Evolutionary conservation across 2,113 vertebrate genomes (phyloP), one percentile per base, ranked within the genome.

Genomic region (Tetraodon nigroviridis): DNA sequence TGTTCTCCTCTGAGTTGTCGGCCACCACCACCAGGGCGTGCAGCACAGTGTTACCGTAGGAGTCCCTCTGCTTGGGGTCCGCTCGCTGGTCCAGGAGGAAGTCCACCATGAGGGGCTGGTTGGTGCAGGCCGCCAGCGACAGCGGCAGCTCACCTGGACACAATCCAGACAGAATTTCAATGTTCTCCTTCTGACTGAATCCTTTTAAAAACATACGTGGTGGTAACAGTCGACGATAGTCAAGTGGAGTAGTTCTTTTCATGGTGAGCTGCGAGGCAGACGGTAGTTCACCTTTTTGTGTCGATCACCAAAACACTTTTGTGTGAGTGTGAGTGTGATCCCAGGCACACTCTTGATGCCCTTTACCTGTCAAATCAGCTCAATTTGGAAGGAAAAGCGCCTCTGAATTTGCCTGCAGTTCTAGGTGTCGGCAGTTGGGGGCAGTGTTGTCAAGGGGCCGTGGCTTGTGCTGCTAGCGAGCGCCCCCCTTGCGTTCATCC

Each of bases 121-220:
- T 99, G 64, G 95, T 98, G 71, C 97, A 98, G 1, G 95, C 95
- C 1, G 96, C 96, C 80, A 99, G 80, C 19, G 94, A 97, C 48
- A 99, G 87, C 10, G 95, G 95, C 61, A 97, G 83, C 86, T 98
- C 96, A 27, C 97, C 96, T 99, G 76, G 66, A 55, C 29, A 55
- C 13, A 19, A 42, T 0, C 17, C 29, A 58, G 2, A 51, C 13
- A 20, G 13, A 20, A 40, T 5, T n/a, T 46, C 5, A 15, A 4
- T 29, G 17, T 59, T 37, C 21, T n/a, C 12, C 4, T 44, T 46
- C 6, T 17, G n/a, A 17, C 17, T 46, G 44, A 17, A 24, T 42
- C 22, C 10, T 37, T 37, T 37, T 11, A 37, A 37, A 37, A 37
- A 11, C 32, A 11, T 8, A 8, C 32, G 12, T 11, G 1, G 12